Evolutionary conservation across 2,113 vertebrate genomes (phyloP).

Genomic region (Micromys minutus): DNA sequence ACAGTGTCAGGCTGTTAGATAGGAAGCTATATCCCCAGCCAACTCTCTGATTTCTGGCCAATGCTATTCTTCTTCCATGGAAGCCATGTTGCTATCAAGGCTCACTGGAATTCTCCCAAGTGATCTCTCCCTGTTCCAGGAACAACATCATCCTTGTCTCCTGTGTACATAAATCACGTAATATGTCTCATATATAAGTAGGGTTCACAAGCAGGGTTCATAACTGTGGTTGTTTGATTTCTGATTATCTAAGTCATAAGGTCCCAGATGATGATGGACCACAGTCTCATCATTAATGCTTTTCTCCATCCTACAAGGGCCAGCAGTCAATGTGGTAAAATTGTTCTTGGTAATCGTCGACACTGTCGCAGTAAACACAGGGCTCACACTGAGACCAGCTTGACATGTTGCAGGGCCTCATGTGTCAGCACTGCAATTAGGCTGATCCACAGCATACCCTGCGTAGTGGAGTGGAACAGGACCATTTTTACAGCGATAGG

Average conservation of each 20-base stretch:
- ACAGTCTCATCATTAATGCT: constrained; percentile 56
- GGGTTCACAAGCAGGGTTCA: neutral
- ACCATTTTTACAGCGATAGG: neutral
- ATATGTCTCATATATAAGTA: neutral
- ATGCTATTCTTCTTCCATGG: neutral
- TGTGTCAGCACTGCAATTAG: neutral
- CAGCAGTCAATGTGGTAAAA: constrained; percentile 51
- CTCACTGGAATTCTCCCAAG: neutral
- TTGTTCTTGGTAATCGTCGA: constrained; percentile 71
- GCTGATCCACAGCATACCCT: neutral
- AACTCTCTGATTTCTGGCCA: neutral
- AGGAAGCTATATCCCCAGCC: neutral
- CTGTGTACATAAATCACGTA: neutral
- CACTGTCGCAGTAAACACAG: constrained; percentile 59
- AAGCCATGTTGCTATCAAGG: neutral
- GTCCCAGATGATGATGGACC: neutral
- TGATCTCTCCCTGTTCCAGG: neutral
- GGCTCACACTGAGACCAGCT: constrained; percentile 25
- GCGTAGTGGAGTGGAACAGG: neutral
- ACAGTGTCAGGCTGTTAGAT: neutral
- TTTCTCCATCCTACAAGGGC: constrained; percentile 31
- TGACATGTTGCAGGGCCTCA: neutral
- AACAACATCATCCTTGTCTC: neutral
- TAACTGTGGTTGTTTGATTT: neutral
- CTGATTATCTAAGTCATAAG: neutral